Evolutionary conservation across 2,797 vertebrate species (phyloP), one percentile per base, ranked within the genome.

Genomic region (Oreortyx pictus): DNA sequence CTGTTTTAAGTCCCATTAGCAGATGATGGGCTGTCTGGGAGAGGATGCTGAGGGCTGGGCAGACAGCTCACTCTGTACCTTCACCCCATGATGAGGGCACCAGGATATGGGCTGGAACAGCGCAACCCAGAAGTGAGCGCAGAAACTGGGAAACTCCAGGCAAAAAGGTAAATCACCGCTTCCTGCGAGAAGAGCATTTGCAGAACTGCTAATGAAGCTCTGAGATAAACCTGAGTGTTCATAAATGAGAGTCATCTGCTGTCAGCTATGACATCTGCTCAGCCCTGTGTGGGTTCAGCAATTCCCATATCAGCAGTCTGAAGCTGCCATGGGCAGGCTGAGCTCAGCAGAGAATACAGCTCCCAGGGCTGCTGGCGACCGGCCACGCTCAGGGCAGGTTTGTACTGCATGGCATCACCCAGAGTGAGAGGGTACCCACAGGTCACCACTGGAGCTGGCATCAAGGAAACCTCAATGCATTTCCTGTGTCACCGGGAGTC

Each of bases 1-100:
- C 97, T 96, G 97, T 95, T 97, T 97, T 97, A 96, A 97, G 96
- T 96, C 96, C 97, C 98, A 98, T 98, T 98, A 98, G 97, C 70
- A 31, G 91, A 93, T 97, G 97, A 98, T 97, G 97, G 96, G 96
- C 96, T 98, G 97, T 97, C 97, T 97, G 97, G 96, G 96, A 96
- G 96, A 97, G 96, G 95, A 97, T 96, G 95, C 94, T 96, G 71
- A 3, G 79, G 95, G 94, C 93, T 83, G 93, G 93, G 97, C 92
- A 90, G 94, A 95, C 92, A 97, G 94, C 95, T 96, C 57, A 29
- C 93, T 93, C 94, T n/a, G 91, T 91, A 77, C 15, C 59, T 96
- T 95, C 97, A 97, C 96, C 96, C 97, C 14, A 8, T 57, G 5
- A 4, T 7, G 73, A 39, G 88, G 82, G 87, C 83, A 61, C 72